Base-by-base conservation (phyloP, 2,113 vertebrate species). In the Coptodon rendalli region DNA sequence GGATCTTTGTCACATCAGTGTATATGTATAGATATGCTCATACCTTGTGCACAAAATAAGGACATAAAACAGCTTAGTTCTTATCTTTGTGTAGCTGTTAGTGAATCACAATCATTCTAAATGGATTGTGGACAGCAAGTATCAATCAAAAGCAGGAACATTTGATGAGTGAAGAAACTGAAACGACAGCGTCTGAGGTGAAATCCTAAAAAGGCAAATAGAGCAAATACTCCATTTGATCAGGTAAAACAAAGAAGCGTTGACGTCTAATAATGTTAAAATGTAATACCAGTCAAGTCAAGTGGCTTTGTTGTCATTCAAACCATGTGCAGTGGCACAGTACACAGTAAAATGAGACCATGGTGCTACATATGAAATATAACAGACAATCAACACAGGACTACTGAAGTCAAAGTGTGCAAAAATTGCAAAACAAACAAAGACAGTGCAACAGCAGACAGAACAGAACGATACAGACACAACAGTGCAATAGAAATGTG, bases 261-360 rank as follows among this genome's bases (percentile, higher is more conserved):
- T 31, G 43, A 78, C 0, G 0, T 31, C 71, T 78, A 19, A 50
- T 50, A 50, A 8, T 4, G 9, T 19, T 11, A 29, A 78, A 31
- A 68, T 1, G 2, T 8, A 38, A 3, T 5, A 68, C 10, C 11
- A 66, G 59, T 63, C 1, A 17, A 61, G 56, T 59, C 7, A 19
- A 6, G 59, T 63, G 29, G 29, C 59, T 36, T 7, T 7, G 31
- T 36, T 63, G 59, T 63, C 6, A 63, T 63, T 63, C 59, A 19
- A 36, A 36, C 9, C 59, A n/a, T 0, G 59, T 63, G 17, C 31
- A 12, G 59, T 36, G 59, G 1, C 17, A n/a, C 17, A 36, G 59
- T n/a, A 12, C 59, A 0, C 17, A 5, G 59, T 1, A n/a, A 36
- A n/a, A 63, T 0, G 4, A 63, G 59, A 63, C 59, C 9, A 7